Evolutionary conservation across 1,140 invertebrate species (phyloP).

Genomic region (Aphis gossypii): DNA sequence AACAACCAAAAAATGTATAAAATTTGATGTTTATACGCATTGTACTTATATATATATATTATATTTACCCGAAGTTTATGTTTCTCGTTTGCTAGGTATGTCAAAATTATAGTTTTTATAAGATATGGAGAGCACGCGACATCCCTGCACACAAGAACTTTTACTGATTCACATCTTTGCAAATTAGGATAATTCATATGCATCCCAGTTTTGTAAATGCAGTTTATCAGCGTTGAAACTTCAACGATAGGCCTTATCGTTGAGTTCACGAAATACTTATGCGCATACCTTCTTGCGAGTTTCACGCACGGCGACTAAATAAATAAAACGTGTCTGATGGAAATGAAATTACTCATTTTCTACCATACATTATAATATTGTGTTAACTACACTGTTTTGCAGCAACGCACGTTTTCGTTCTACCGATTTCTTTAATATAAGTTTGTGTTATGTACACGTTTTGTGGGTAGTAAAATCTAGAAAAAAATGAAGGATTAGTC

Average conservation of each 20-base stretch:
- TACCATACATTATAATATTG: not conserved
- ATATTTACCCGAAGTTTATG: not conserved
- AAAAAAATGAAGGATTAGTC: not conserved
- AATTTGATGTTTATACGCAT: not conserved
- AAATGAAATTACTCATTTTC: not conserved
- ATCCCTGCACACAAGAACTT: not conserved
- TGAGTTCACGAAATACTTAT: not conserved
- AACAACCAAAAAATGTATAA: not conserved
- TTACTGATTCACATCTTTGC: not conserved
- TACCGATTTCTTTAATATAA: not conserved
- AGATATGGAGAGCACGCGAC: not conserved
- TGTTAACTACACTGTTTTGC: not conserved
- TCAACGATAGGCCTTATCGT: not conserved
- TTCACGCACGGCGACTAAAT: not conserved
- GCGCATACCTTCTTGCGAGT: not conserved
- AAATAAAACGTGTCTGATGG: not conserved
- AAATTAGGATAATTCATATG: slow-evolving; percentile 6
- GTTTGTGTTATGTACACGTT: not conserved
- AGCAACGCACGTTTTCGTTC: not conserved
- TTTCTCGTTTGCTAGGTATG: not conserved
- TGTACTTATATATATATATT: not conserved
- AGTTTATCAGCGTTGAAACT: not conserved
- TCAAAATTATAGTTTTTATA: slow-evolving; percentile 26
- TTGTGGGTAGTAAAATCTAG: not conserved
- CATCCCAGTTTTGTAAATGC: not conserved